These are phyloP conservation scores for Montipora efflorescens DNA, from an alignment of 64 coral and sea anemone genomes.

Conservation along the genomic window DNA sequence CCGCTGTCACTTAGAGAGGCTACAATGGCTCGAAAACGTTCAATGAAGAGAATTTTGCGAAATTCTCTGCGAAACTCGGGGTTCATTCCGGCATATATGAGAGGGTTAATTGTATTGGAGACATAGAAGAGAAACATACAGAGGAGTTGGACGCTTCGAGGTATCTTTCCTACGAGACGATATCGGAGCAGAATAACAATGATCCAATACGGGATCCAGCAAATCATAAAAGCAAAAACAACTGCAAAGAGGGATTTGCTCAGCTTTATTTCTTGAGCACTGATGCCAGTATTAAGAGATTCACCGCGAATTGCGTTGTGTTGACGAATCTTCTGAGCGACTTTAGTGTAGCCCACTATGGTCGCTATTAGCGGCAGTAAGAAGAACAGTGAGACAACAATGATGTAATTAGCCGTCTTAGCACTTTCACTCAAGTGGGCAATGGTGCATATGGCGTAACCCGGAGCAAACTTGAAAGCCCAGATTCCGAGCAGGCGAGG, in stretches of 20 bases:
- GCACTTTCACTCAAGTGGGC: background rate
- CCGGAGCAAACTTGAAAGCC: background rate
- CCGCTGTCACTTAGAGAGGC: background rate
- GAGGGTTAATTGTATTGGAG: background rate
- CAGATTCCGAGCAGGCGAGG: background rate
- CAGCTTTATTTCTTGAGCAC: background rate
- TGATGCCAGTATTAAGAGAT: background rate
- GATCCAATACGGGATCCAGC: slow-evolving; percentile 6
- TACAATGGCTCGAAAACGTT: background rate
- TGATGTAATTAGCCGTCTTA: background rate
- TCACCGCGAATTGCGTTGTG: no score
- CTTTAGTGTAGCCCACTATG: background rate
- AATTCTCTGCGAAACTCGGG: background rate
- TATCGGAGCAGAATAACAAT: background rate
- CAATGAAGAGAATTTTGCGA: slow-evolving; percentile 8
- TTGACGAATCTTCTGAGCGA: background rate
- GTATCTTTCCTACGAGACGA: background rate
- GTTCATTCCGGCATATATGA: background rate
- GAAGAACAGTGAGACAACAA: background rate
- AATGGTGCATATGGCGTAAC: background rate
- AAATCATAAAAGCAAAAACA: slow-evolving; percentile 17
- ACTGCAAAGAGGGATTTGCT: background rate
- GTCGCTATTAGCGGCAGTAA: background rate
- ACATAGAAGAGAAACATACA: slow-evolving; percentile 1
- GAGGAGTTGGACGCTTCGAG: background rate